Conservation (phyloP, 1,140 invertebrate genomes). For the Temnothorax curvispinosus region DNA sequence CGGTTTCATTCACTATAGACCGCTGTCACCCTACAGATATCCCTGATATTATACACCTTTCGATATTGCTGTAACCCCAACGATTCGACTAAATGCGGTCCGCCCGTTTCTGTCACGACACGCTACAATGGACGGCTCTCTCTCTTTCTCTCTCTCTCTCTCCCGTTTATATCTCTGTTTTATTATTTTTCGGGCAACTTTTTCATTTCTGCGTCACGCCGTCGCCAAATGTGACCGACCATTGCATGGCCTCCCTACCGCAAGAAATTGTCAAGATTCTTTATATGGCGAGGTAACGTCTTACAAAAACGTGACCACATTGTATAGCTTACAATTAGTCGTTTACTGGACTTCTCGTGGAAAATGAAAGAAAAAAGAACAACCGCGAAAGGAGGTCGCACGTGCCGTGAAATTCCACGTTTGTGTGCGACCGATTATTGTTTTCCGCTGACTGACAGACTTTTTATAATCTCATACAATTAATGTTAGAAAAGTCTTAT, state of each 20-base stretch:
- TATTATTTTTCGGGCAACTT: background rate
- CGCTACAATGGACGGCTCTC: constrained; percentile 27
- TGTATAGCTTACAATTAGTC: constrained; percentile 61
- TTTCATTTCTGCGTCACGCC: background rate
- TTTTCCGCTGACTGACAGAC: background rate
- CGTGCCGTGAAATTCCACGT: constrained; percentile 22
- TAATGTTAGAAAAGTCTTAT: background rate
- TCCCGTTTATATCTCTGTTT: constrained; percentile 18
- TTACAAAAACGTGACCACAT: constrained; percentile 63
- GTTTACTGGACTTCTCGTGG: constrained; percentile 30
- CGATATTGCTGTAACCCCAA: constrained; percentile 14
- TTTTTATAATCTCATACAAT: constrained; percentile 24
- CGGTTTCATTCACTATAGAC: constrained; percentile 29
- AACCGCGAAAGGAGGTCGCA: constrained; percentile 21
- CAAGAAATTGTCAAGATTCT: constrained; percentile 39
- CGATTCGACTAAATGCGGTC: constrained; percentile 11
- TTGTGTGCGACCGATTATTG: constrained; percentile 9
- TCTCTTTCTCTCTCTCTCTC: too few species aligned
- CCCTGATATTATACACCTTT: constrained; percentile 35
- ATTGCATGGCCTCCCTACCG: background rate
- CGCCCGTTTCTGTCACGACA: background rate
- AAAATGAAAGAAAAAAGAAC: constrained; percentile 21
- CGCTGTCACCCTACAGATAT: constrained; percentile 10
- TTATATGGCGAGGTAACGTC: background rate
- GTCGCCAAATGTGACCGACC: background rate